Percentiles rank a stretch among this genome's conserved stretches.
phyloP scores from a whole-genome alignment of 2,797 vertebrate genomes.

The Linurgus olivaceus region DNA sequence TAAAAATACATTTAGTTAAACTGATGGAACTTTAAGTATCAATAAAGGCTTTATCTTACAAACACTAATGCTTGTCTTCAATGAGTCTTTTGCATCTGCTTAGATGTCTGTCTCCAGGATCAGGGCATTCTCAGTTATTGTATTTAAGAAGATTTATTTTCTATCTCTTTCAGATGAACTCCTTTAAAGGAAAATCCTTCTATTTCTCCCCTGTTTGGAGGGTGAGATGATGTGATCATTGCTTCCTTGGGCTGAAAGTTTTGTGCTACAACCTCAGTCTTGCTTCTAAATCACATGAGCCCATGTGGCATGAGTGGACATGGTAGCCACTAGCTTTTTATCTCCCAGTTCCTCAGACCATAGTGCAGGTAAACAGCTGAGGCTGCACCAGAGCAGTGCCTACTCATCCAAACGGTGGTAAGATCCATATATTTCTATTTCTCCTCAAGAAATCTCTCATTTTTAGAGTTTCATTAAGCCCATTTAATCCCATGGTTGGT shows the following conservation, averaged over 20 bases:
- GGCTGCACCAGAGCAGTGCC: background rate
- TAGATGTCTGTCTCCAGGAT: slow-evolving; percentile 55
- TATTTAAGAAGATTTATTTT: slow-evolving; percentile 21
- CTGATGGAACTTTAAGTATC: slow-evolving; percentile 69
- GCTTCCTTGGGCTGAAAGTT: background rate
- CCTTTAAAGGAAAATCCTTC: background rate
- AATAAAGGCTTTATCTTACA: slow-evolving; percentile 67
- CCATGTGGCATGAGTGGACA: fast-evolving
- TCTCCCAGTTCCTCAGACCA: background rate
- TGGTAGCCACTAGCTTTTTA: background rate
- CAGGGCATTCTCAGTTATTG: background rate
- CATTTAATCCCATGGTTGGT: background rate
- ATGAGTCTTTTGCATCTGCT: slow-evolving; percentile 37
- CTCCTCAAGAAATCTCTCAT: background rate
- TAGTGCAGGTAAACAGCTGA: background rate
- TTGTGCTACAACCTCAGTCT: background rate
- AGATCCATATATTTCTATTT: background rate
- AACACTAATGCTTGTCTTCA: slow-evolving; percentile 61
- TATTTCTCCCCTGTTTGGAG: background rate
- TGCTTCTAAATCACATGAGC: background rate
- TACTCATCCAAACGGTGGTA: background rate
- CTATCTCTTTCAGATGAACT: background rate
- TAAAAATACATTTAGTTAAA: slow-evolving; percentile 71
- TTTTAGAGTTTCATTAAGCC: background rate
- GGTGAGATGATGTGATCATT: background rate